These are phyloP conservation scores for Myxocyprinus asiaticus DNA, from an alignment of 2,113 vertebrate genomes.

Conservation along the genomic window DNA sequence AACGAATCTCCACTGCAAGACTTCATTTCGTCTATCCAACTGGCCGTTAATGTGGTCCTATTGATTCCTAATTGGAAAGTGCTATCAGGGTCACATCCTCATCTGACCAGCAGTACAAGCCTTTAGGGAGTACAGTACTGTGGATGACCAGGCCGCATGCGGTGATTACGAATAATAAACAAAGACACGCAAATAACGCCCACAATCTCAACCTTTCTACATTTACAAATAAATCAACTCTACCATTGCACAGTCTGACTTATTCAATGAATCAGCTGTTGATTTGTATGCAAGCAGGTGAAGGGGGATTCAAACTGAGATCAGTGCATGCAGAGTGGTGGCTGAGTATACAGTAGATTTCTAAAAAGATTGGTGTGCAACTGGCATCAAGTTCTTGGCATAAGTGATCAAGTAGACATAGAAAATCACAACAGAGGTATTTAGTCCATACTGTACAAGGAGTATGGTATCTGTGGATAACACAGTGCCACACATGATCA, in stretches of 20 bases:
- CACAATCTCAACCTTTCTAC: slow-evolving; percentile 14
- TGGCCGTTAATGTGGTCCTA: not conserved
- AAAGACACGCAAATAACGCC: slow-evolving; percentile 15
- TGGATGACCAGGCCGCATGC: not conserved
- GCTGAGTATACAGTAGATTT: too few species aligned
- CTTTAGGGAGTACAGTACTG: not conserved
- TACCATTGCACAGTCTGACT: not conserved
- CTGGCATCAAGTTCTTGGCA: too few species aligned
- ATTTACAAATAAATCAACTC: not conserved
- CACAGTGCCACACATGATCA: too few species aligned
- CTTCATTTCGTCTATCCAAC: not conserved
- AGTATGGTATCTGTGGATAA: too few species aligned
- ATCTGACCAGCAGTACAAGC: slow-evolving; percentile 4
- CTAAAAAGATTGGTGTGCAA: too few species aligned
- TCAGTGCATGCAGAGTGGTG: not conserved
- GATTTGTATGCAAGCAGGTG: slow-evolving; percentile 3
- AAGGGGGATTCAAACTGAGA: not conserved
- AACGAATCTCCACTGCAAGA: not conserved
- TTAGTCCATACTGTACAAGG: too few species aligned
- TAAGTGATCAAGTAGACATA: too few species aligned
- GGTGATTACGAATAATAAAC: not conserved
- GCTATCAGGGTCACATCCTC: slow-evolving; percentile 11
- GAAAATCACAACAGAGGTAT: too few species aligned
- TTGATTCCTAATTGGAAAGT: slow-evolving; percentile 33
- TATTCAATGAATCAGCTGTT: not conserved